Percentiles rank a stretch among this genome's conserved stretches.
Evolutionary conservation across 2,888 invertebrate genomes (phyloP).

Genomic region (Hemicrepidius hirtus): DNA sequence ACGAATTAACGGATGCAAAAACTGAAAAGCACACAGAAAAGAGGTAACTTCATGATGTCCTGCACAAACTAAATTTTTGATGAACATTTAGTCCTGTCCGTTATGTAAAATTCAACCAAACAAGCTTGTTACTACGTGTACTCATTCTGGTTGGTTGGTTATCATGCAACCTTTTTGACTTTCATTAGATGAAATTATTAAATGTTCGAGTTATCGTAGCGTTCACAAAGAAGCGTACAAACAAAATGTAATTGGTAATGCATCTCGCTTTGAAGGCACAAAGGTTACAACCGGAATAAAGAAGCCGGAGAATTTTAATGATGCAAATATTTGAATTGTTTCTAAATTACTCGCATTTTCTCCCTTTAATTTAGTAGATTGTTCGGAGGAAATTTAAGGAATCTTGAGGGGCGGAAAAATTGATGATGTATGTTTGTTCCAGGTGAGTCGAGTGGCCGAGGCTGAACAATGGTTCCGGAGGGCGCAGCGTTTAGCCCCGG

Average conservation of each 20-base stretch:
- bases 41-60: constrained; percentile 27
- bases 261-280: constrained; percentile 28
- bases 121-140: constrained; percentile 34
- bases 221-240: constrained; percentile 31
- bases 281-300: constrained; percentile 31
- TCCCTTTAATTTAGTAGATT: constrained; percentile 49
- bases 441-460: constrained; percentile 87
- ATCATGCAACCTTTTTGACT: constrained; percentile 23
- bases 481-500: constrained; percentile 87
- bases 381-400: constrained; percentile 30
- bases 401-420: constrained; percentile 24
- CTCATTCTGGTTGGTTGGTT: constrained; percentile 21
- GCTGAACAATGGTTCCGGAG: constrained; percentile 93
- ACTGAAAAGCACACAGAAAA: constrained; percentile 22
- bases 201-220: constrained; percentile 31
- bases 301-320: constrained; percentile 43
- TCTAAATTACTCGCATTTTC: constrained; percentile 33
- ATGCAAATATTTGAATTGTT: constrained; percentile 49
- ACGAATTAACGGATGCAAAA: constrained; percentile 31
- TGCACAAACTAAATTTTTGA: constrained; percentile 40
- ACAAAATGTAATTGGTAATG: constrained; percentile 46
- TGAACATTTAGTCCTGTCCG: constrained; percentile 27
- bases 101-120: constrained; percentile 36
- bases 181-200: constrained; percentile 45
- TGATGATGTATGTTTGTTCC: constrained; percentile 63